These are phyloP conservation scores for Drosophila tripunctata DNA, from an alignment of 2,888 invertebrate species.

Conservation along the genomic window DNA sequence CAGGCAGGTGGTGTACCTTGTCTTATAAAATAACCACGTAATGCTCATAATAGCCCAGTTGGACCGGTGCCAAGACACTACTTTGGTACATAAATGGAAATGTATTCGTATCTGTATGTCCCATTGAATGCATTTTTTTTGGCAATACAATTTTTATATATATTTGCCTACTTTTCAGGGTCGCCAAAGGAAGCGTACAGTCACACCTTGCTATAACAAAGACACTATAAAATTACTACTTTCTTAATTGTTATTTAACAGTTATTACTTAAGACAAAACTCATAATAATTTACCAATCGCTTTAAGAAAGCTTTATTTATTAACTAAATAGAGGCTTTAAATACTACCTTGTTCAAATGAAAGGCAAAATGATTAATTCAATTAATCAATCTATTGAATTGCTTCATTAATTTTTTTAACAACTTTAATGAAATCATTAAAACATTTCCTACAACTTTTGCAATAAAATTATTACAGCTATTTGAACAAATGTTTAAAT, in stretches of 20 bases:
- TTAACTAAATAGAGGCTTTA: background rate
- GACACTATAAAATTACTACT: background rate
- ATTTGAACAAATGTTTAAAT: background rate
- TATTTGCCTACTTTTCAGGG: conserved; percentile 65
- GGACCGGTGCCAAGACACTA: conserved; percentile 53
- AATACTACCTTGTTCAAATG: background rate
- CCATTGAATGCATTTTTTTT: conserved; percentile 8
- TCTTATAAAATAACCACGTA: conserved; percentile 32
- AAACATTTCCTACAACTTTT: conserved; percentile 3
- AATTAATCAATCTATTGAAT: background rate
- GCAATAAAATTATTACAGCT: background rate
- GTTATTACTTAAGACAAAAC: no score
- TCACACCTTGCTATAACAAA: background rate
- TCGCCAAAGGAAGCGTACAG: conserved; percentile 6
- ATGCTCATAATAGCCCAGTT: conserved; percentile 62
- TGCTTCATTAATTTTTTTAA: background rate
- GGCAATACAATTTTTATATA: conserved; percentile 10
- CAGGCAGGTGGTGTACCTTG: conserved; percentile 8
- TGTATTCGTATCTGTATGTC: background rate
- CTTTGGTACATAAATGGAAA: conserved; percentile 1
- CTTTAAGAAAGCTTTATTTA: background rate
- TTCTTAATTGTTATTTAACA: no score
- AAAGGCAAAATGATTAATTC: background rate
- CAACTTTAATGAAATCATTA: background rate
- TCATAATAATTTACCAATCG: background rate